Conservation (phyloP, 2,797 vertebrate species). For the Artibeus jamaicensis region DNA sequence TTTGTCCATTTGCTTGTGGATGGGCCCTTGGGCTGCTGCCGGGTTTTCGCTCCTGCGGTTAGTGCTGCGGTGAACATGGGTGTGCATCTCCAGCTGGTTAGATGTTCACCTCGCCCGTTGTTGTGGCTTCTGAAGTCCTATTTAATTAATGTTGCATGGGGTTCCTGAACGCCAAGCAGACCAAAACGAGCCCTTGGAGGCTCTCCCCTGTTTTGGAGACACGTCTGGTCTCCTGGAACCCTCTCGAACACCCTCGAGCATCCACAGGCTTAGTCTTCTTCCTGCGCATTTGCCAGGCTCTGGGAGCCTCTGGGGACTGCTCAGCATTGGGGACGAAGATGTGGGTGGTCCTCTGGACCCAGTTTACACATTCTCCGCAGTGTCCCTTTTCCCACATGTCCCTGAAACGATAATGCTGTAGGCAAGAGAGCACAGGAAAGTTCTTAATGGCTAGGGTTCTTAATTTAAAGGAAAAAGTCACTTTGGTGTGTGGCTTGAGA, state of each 20-base stretch:
- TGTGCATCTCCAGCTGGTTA: neutral
- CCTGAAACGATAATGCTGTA: neutral
- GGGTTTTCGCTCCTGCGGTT: fast-evolving
- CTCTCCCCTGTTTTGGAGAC: neutral
- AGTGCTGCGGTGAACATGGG: fast-evolving
- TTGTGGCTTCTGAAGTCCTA: neutral
- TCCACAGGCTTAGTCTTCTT: neutral
- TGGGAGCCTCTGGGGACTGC: neutral
- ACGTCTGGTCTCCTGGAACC: fast-evolving
- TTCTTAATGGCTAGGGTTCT: neutral
- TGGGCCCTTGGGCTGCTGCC: neutral
- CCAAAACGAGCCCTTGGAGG: neutral
- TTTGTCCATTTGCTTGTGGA: fast-evolving
- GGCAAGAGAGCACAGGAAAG: neutral
- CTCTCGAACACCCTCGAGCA: neutral
- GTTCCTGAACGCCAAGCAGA: neutral
- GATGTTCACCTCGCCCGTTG: neutral
- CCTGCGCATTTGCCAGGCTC: neutral
- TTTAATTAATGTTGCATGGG: fast-evolving
- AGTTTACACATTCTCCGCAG: neutral
- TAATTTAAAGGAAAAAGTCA: neutral
- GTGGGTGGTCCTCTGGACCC: neutral
- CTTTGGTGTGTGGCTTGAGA: neutral
- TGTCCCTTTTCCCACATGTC: neutral
- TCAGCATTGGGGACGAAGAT: neutral